phyloP scores from a whole-genome alignment of 2,888 invertebrate species.

The Ommatoiulus sabulosus region DNA sequence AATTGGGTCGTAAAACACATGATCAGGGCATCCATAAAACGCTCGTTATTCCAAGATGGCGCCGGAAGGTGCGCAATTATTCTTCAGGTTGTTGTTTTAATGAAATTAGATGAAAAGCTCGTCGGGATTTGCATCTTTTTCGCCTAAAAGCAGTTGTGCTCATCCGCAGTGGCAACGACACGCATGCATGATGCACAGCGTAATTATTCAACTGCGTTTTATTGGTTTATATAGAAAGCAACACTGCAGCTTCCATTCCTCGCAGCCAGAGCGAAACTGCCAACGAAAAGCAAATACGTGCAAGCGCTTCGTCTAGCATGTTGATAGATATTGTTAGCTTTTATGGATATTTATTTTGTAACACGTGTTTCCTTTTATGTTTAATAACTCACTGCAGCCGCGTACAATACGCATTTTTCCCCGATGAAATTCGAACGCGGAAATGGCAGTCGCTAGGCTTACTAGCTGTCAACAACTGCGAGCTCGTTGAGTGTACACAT shows the following conservation, averaged over 20 bases:
- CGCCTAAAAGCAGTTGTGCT: constrained; percentile 9
- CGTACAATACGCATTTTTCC: neutral
- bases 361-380: constrained; percentile 36
- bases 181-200: too few relatives aligned
- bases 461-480: neutral
- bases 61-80: constrained; percentile 23
- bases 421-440: too few relatives aligned
- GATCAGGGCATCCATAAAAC: constrained; percentile 21
- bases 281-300: too few relatives aligned
- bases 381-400: constrained; percentile 16
- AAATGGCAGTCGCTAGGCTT: neutral
- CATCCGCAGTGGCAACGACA: neutral
- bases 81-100: constrained; percentile 43
- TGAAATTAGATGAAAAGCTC: constrained; percentile 35
- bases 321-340: constrained; percentile 40
- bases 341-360: constrained; percentile 40
- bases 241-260: neutral
- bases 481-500: neutral
- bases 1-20: constrained; percentile 25
- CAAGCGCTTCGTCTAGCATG: neutral
- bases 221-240: neutral
- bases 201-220: constrained; percentile 17
- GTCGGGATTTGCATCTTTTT: neutral
- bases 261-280: neutral
- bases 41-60: constrained; percentile 24